Base-by-base conservation (phyloP, 2,113 vertebrate species). In the Furnarius figulus region DNA sequence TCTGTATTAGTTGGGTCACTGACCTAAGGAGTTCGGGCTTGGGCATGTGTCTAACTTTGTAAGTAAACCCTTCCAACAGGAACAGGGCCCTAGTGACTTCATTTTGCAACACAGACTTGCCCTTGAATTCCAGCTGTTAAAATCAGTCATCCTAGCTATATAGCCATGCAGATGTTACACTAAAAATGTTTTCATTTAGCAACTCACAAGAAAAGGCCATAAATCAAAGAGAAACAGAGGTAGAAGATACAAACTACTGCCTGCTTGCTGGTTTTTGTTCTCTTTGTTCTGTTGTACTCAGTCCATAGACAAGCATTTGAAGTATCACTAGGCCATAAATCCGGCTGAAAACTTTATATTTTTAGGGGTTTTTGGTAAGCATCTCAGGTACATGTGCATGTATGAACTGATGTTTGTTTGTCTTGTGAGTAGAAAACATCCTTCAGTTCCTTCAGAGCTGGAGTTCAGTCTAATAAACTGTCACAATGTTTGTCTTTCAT, bases 221-320 rank as follows among this genome's bases (percentile, higher is more conserved):
- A 44, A 72, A 24, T 70, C n/a, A 56, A 46, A 78, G 40, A 74
- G 12, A 55, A 85, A 25, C 0, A 0, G 7, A 73, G 50, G 24
- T 42, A 46, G 40, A 80, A 56, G 63, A 44, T 39, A 21, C 0
- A 0, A 35, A 24, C 16, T 73, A 3, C 2, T 1, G 3, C 21
- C 37, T 56, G 7, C 50, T 71, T 58, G 10, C 27, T 44, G 9
- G 1, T n/a, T 31, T 67, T 47, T 35, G 16, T 25, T 81, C 46
- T 63, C 35, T 33, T 73, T 81, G 21, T 61, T 46, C 27, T 61
- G 18, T 44, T 73, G 30, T 12, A 39, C 8, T 73, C 10, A 23
- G 21, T 22, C 35, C 27, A 21, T 35, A 61, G 25, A 23, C 17
- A 59, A 31, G 28, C 13, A 53, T 37, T 62, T 72, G 52, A 53